Conservation (phyloP, 1,140 invertebrate species). For the Drosophila parabipectinata region DNA sequence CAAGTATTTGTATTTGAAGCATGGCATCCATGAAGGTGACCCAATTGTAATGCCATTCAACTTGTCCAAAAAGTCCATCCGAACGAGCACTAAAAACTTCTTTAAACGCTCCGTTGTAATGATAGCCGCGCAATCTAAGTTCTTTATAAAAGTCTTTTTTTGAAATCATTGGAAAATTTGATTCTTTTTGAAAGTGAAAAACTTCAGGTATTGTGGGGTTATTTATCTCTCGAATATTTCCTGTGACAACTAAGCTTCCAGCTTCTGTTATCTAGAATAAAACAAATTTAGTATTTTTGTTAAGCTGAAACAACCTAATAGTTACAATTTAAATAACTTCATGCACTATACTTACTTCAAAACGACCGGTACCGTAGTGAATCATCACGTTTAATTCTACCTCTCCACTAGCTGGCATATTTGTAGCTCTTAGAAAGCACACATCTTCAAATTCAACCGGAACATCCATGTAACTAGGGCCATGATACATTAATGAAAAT, state of each 20-base stretch:
- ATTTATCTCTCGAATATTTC: slow-evolving; percentile 86
- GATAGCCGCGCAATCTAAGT: slow-evolving; percentile 94
- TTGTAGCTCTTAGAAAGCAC: slow-evolving; percentile 92
- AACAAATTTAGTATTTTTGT: slow-evolving; percentile 19
- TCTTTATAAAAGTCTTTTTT: slow-evolving; percentile 96
- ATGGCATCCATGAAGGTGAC: slow-evolving; percentile 96
- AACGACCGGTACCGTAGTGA: slow-evolving; percentile 92
- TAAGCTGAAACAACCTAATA: too few species aligned
- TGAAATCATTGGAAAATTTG: slow-evolving; percentile 85
- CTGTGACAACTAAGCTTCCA: slow-evolving; percentile 91
- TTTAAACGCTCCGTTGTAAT: slow-evolving; percentile 87
- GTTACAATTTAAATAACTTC: not conserved
- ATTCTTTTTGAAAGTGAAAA: slow-evolving; percentile 84
- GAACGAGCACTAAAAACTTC: slow-evolving; percentile 73
- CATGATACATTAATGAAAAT: slow-evolving; percentile 89
- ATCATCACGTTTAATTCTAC: slow-evolving; percentile 92
- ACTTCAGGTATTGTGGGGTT: slow-evolving; percentile 84
- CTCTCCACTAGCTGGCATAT: slow-evolving; percentile 88
- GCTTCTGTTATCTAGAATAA: slow-evolving; percentile 88
- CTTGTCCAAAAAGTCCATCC: slow-evolving; percentile 85
- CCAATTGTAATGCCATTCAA: slow-evolving; percentile 93
- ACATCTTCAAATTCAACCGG: slow-evolving; percentile 95
- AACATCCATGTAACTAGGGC: slow-evolving; percentile 89
- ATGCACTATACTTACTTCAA: slow-evolving; percentile 86
- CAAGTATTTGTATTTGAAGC: slow-evolving; percentile 93